These are phyloP conservation scores for Siderastrea radians DNA, from an alignment of 92 coral and sea anemone genomes.

Conservation along the genomic window DNA sequence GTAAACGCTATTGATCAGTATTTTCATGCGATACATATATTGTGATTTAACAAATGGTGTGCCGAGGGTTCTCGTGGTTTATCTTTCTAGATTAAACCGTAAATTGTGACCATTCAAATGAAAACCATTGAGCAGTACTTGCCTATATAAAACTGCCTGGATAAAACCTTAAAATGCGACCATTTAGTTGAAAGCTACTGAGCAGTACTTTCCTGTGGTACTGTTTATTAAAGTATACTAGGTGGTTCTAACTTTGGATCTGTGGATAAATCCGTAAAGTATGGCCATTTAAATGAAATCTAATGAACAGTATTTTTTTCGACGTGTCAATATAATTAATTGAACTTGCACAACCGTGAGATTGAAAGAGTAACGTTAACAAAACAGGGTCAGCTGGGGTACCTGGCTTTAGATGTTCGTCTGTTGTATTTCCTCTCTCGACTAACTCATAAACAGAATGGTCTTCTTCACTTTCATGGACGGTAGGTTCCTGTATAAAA, in stretches of 20 bases:
- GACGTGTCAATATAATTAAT: no score
- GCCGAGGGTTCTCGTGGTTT: no score
- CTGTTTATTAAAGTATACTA: not conserved
- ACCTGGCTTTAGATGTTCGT: constrained; percentile 17
- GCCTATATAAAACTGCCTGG: no score
- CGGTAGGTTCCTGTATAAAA: constrained; percentile 13
- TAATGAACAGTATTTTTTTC: no score
- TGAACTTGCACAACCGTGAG: no score
- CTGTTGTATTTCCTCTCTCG: constrained; percentile 12
- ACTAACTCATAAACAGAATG: constrained; percentile 31
- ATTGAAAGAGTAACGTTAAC: no score
- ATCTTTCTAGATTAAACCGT: no score
- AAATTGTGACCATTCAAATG: no score
- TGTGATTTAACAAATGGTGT: no score
- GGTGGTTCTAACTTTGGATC: not conserved
- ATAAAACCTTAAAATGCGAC: not conserved
- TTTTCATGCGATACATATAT: not conserved
- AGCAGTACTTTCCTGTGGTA: not conserved
- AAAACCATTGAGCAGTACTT: no score
- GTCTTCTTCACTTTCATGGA: constrained; percentile 27
- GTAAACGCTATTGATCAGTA: not conserved
- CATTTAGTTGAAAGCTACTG: not conserved
- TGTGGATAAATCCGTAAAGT: not conserved
- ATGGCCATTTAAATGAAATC: no score
- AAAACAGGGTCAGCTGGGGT: not conserved